These are phyloP conservation scores for Rhinogobius similis DNA, from an alignment of 2,113 vertebrate genomes.

Conservation along the genomic window DNA sequence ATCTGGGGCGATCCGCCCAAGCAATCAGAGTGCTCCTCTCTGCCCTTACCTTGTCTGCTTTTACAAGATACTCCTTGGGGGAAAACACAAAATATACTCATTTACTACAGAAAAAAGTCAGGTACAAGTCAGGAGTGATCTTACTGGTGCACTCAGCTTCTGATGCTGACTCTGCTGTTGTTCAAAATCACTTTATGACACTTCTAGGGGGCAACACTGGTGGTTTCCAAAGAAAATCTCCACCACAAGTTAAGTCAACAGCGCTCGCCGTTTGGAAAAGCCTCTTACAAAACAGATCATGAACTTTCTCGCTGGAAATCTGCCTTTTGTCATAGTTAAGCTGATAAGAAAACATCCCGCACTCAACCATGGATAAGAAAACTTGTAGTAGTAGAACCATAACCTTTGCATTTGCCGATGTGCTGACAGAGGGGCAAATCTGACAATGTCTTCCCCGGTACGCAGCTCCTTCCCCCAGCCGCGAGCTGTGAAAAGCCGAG, in stretches of 20 bases:
- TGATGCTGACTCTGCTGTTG: not conserved
- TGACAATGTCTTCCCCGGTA: conserved; percentile 3
- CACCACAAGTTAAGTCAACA: not conserved
- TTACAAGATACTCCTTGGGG: too few relatives aligned
- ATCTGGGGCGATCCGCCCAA: too few relatives aligned
- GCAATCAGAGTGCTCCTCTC: too few relatives aligned
- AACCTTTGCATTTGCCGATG: conserved; percentile 17
- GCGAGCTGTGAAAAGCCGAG: conserved; percentile 12
- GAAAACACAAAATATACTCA: too few relatives aligned
- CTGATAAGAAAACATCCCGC: not conserved
- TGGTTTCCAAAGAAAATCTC: not conserved
- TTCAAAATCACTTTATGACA: not conserved
- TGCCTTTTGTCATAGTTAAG: not conserved
- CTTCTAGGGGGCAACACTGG: not conserved
- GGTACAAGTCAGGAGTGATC: too few relatives aligned
- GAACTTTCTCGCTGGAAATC: not conserved
- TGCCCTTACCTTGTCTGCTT: too few relatives aligned
- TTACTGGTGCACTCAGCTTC: not conserved
- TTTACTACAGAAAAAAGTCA: too few relatives aligned
- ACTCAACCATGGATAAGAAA: conserved; percentile 1
- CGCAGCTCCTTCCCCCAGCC: conserved; percentile 29
- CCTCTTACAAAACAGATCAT: not conserved
- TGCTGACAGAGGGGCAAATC: conserved; percentile 14
- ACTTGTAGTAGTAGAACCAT: conserved; percentile 13
- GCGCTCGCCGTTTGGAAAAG: not conserved